phyloP scores from a whole-genome alignment of 1,140 invertebrate species.

The Bemisia tabaci region DNA sequence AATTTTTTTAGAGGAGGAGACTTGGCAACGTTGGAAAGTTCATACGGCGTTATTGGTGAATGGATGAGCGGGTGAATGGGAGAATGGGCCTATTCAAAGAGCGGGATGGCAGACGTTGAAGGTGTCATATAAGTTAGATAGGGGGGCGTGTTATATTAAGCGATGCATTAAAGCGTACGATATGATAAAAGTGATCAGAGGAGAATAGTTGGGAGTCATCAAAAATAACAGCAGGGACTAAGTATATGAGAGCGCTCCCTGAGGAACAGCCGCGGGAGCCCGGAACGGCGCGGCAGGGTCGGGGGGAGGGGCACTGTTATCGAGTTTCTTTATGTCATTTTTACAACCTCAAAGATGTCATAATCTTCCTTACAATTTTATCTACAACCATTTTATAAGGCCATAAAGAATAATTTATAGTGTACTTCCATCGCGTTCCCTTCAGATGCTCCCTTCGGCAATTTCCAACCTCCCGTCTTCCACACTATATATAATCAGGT shows the following conservation, averaged over 20 bases:
- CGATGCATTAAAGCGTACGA: not conserved
- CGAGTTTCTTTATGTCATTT: not conserved
- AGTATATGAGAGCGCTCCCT: not conserved
- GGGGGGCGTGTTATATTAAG: not conserved
- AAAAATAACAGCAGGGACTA: not conserved
- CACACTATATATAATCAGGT: not conserved
- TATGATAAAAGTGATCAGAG: not conserved
- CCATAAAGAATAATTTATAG: not conserved
- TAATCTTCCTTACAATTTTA: not conserved
- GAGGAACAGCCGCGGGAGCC: not conserved
- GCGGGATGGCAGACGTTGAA: too few relatives aligned
- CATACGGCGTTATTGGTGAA: too few relatives aligned
- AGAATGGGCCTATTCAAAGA: too few relatives aligned
- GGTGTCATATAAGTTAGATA: not conserved
- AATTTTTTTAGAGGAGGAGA: too few relatives aligned
- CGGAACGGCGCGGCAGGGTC: not conserved
- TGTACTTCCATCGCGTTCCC: not conserved
- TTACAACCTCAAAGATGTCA: not conserved
- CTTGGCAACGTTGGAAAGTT: too few relatives aligned
- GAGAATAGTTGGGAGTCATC: not conserved
- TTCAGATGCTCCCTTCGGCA: not conserved
- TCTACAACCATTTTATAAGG: not conserved
- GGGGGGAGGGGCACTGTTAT: not conserved
- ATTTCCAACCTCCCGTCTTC: not conserved
- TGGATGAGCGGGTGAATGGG: too few relatives aligned